Evolutionary conservation across 2,113 vertebrate genomes (phyloP).

Genomic region (Romanogobio albipinnatus): DNA sequence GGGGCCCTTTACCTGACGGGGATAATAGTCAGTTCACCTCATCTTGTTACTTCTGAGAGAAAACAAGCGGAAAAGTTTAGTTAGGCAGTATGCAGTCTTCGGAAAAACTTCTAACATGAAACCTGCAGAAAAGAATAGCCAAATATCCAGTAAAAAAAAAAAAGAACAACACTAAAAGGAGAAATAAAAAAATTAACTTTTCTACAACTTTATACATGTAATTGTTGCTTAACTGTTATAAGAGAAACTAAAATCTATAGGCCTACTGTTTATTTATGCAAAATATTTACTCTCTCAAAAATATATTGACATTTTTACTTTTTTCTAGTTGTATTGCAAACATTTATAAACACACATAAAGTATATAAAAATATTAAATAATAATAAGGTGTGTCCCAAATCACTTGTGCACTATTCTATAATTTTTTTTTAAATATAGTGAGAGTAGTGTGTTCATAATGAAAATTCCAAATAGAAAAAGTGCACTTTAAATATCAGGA

Average conservation of each 20-base stretch:
- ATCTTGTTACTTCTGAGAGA: background rate
- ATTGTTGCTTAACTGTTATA: no score
- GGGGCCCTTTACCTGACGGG: background rate
- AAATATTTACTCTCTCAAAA: background rate
- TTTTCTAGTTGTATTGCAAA: background rate
- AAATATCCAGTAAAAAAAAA: background rate
- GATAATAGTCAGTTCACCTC: constrained; percentile 5
- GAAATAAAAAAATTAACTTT: no score
- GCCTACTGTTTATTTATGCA: background rate
- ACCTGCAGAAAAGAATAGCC: background rate
- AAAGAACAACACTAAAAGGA: no score
- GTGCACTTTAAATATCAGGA: no score
- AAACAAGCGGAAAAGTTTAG: constrained; percentile 1
- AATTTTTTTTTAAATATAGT: no score
- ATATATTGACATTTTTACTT: background rate
- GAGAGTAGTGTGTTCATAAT: no score
- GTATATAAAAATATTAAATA: background rate
- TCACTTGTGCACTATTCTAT: no score
- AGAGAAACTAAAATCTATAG: no score
- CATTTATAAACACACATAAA: background rate
- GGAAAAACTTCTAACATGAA: background rate
- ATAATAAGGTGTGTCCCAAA: no score
- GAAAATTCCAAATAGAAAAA: no score
- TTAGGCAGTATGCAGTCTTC: background rate
- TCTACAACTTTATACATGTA: no score